Base-by-base conservation (phyloP, 2,797 vertebrate species). In the Poecilia wingei region DNA sequence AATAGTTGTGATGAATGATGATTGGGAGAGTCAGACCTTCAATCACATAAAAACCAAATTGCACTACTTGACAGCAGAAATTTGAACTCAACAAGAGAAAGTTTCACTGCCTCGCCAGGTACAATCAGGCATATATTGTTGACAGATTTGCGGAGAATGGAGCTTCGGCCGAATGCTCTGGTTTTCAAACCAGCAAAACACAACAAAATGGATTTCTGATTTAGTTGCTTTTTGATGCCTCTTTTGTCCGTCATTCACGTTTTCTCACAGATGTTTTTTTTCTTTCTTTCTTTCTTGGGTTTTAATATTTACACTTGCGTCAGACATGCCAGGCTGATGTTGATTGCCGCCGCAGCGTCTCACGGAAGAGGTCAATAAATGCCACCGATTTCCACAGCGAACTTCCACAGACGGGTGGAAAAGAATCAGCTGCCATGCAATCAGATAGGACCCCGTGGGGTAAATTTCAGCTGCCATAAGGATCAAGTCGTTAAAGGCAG, bases 401-500 rank as follows among this genome's bases (percentile, higher is more conserved):
- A 78, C 84, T 83, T 57, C 85, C 41, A 77, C 61, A 84, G 82
- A 86, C 77, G 75, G 53, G 41, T 31, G 18, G 57, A 74, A 72
- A 76, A 39, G 69, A 85, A 57, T 71, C 7, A 81, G 77, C 79
- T 72, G 64, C 81, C 74, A 14, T 28, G 76, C 46, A 79, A 79
- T 79, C 81, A 75, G 59, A 76, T 8, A 55, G 33, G 55, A 47
- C 14, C 81, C 66, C 78, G 71, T 33, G 20, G 68, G 79, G 68
- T 33, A 75, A 72, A 77, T 78, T 81, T 39, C 83, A 75, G 76
- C 59, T 66, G 74, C 72, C 69, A 45, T 22, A n/a, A 73, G 76
- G 64, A 87, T 76, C 59, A 74, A 53, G 55, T 81, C 78, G 43
- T 85, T 78, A 90, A 87, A 91, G 59, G 61, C 74, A 77, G 79